A percentile compares a stretch with the other conserved stretches of the same genome.
These are phyloP conservation scores for Heliocidaris erythrogramma DNA, from an alignment of 35 echinoderm and acorn worm species.

Conservation along the genomic window DNA sequence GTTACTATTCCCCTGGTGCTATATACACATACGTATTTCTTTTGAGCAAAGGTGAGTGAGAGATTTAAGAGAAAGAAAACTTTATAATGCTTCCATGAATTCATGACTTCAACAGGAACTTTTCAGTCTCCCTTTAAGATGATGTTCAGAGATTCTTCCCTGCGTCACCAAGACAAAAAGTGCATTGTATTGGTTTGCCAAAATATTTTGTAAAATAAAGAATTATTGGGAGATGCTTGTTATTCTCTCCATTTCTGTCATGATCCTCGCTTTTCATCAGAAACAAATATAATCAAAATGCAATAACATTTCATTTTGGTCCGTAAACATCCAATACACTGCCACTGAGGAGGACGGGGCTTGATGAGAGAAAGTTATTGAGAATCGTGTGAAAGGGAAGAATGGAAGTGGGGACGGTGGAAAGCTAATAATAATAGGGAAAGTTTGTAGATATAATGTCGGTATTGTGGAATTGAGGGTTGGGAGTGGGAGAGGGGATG, in stretches of 20 bases:
- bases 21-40: no score
- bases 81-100: no score
- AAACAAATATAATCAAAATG: constrained; percentile 33
- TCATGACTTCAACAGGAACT: no score
- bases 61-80: no score
- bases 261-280: constrained; percentile 27
- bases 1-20: no score
- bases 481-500: background rate
- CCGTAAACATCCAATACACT: background rate
- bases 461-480: background rate
- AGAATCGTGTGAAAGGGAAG: background rate
- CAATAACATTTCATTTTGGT: constrained; percentile 23
- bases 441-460: background rate
- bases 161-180: background rate
- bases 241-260: background rate
- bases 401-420: background rate
- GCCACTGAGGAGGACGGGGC: background rate
- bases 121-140: no score
- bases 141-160: no score
- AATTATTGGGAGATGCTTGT: constrained; percentile 17
- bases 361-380: constrained; percentile 4
- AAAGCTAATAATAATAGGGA: background rate
- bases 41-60: no score
- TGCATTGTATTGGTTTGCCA: background rate
- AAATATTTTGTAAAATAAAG: background rate